phyloP scores from a whole-genome alignment of 2,113 vertebrate genomes.

The Indicator indicator region DNA sequence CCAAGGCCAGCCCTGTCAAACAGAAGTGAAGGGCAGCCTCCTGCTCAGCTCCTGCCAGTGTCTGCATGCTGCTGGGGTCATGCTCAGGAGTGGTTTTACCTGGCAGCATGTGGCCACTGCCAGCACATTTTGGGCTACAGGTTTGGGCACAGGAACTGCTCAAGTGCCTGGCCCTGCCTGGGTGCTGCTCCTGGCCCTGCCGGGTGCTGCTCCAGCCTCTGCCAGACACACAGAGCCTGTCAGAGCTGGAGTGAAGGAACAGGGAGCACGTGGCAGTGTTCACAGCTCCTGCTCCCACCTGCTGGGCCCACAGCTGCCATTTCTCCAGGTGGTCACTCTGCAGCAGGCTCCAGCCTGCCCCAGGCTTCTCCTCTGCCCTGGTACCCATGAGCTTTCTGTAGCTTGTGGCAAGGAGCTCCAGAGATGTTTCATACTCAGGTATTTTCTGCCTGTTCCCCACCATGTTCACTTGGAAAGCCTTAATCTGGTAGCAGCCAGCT shows the following conservation, averaged over 20 bases:
- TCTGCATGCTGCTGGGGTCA: not conserved
- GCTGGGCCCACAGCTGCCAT: not conserved
- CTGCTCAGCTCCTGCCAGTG: not conserved
- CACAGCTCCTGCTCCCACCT: slow-evolving; percentile 18
- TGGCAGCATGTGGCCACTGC: not conserved
- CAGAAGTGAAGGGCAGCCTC: not conserved
- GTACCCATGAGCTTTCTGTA: not conserved
- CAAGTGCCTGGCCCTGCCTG: not conserved
- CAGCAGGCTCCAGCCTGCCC: not conserved
- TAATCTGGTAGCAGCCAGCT: not conserved
- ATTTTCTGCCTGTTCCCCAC: not conserved
- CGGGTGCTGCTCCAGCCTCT: not conserved
- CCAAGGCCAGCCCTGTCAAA: not conserved
- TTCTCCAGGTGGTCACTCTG: not conserved
- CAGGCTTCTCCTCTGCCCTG: not conserved
- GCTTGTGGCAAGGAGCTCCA: not conserved
- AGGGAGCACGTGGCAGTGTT: not conserved
- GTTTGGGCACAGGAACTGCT: not conserved
- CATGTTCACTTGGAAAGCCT: not conserved
- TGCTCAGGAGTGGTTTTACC: not conserved
- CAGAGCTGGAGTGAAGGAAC: not conserved
- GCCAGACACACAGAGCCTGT: not conserved
- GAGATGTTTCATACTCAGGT: not conserved
- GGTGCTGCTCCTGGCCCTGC: not conserved
- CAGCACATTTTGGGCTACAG: not conserved